phyloP scores from a whole-genome alignment of 2,113 vertebrate species.

The Rhinichthys klamathensis region DNA sequence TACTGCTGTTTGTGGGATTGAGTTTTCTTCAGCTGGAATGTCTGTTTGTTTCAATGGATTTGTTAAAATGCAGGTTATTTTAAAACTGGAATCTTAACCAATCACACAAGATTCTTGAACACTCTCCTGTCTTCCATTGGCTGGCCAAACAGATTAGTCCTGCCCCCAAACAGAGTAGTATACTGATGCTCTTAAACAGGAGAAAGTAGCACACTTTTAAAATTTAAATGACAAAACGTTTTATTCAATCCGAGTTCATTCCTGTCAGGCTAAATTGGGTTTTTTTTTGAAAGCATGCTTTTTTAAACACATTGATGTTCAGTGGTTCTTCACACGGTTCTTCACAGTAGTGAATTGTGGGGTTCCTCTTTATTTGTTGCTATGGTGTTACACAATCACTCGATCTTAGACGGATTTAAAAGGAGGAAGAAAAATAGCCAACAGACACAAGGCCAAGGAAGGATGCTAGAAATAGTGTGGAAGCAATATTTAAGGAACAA shows the following conservation, averaged over 20 bases:
- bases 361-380: neutral
- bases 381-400: neutral
- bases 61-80: neutral
- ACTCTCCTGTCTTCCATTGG: neutral
- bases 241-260: neutral
- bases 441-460: neutral
- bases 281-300: neutral
- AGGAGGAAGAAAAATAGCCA: neutral
- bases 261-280: neutral
- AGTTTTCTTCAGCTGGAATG: neutral
- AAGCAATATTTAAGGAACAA: neutral
- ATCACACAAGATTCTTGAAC: neutral
- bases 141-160: neutral
- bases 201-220: neutral
- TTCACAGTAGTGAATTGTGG: neutral
- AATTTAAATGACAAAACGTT: neutral
- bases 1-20: neutral
- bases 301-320: neutral
- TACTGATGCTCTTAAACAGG: neutral
- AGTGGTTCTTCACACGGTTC: neutral
- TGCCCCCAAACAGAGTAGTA: neutral
- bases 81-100: too few species aligned
- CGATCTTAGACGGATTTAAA: neutral
- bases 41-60: neutral
- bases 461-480: neutral